phyloP scores from a whole-genome alignment of 2,113 vertebrate species.

The Seriola rivoliana region DNA sequence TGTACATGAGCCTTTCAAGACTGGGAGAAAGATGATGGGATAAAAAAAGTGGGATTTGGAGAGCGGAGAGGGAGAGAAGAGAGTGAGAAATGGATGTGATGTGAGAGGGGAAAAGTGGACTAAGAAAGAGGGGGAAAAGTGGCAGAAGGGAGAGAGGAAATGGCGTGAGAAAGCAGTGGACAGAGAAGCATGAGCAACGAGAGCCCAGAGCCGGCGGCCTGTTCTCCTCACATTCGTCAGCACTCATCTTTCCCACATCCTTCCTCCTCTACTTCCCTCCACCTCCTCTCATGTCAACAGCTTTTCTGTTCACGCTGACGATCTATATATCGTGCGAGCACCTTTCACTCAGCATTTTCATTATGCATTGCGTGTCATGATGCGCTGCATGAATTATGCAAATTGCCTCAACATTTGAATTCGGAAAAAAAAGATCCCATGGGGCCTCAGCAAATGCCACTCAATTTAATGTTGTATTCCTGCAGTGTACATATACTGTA shows the following conservation, averaged over 20 bases:
- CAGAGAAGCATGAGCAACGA: constrained; percentile 28
- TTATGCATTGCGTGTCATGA: constrained; percentile 49
- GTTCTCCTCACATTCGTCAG: constrained; percentile 40
- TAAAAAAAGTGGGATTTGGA: constrained; percentile 49
- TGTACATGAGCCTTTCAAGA: constrained; percentile 47
- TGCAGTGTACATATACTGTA: background rate
- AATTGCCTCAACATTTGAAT: constrained; percentile 46
- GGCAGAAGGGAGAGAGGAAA: background rate
- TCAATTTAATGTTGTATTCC: constrained; percentile 28
- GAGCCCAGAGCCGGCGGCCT: background rate
- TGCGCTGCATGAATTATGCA: constrained; percentile 70
- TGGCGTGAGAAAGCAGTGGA: constrained; percentile 1
- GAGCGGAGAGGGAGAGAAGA: constrained; percentile 16
- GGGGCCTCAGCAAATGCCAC: constrained; percentile 33
- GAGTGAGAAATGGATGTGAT: constrained; percentile 15
- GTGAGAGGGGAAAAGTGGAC: background rate
- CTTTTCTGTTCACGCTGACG: constrained; percentile 15
- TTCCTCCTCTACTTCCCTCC: background rate
- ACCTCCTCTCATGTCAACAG: constrained; percentile 43
- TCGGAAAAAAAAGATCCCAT: constrained; percentile 16
- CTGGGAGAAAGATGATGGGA: constrained; percentile 31
- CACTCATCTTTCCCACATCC: constrained; percentile 34
- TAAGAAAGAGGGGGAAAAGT: background rate
- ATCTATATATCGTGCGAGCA: constrained; percentile 28
- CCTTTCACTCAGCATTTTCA: constrained; percentile 52